These are phyloP conservation scores for Campoletis raptor DNA, from an alignment of 2,888 invertebrate species.

Conservation along the genomic window DNA sequence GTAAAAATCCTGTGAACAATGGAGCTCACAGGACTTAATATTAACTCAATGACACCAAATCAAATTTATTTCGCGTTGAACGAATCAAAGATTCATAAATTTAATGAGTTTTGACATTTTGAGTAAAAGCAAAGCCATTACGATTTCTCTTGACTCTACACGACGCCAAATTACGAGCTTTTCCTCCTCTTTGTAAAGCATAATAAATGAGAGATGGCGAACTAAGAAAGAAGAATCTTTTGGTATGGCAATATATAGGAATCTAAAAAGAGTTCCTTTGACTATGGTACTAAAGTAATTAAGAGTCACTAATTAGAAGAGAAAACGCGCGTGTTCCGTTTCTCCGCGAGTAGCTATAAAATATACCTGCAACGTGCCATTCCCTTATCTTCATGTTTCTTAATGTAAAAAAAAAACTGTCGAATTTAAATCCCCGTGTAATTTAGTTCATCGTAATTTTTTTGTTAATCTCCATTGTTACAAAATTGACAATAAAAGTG, in stretches of 20 bases:
- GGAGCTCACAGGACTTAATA: not conserved
- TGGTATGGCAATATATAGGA: slow-evolving; percentile 52
- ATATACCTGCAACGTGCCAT: slow-evolving; percentile 20
- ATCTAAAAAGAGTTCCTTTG: slow-evolving; percentile 37
- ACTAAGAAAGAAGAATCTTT: not conserved
- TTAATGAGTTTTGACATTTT: not conserved
- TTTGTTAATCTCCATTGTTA: not conserved
- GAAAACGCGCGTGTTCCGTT: slow-evolving; percentile 2
- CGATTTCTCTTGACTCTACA: not conserved
- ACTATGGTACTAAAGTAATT: slow-evolving; percentile 59
- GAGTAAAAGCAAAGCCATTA: not conserved
- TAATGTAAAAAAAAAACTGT: not conserved
- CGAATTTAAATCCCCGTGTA: not conserved
- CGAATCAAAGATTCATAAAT: not conserved
- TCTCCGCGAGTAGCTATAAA: slow-evolving; percentile 22
- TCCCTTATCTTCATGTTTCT: slow-evolving; percentile 22
- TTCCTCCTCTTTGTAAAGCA: not conserved
- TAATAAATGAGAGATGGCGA: slow-evolving; percentile 14
- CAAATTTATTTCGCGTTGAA: not conserved
- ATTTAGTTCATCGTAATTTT: not conserved
- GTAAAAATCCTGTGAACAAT: not conserved
- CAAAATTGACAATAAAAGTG: not conserved
- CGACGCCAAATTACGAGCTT: not conserved
- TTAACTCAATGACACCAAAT: not conserved
- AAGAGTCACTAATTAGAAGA: slow-evolving; percentile 66